Evolutionary conservation across 2,797 vertebrate genomes (phyloP).

Genomic region (Micromesistius poutassou): DNA sequence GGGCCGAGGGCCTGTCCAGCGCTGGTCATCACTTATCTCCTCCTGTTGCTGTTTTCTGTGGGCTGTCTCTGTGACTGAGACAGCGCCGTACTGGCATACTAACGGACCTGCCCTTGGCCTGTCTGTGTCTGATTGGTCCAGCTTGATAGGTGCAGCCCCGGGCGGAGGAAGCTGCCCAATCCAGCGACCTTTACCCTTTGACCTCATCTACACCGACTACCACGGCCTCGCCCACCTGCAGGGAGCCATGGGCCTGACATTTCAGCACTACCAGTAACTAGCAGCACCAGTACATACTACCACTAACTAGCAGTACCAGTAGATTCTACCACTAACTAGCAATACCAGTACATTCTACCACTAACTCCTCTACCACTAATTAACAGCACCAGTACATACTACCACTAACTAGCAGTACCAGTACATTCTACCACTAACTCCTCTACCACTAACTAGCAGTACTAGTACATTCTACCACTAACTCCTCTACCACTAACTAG

Average conservation of each 20-base stretch:
- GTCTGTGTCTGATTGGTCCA: slow-evolving; percentile 38
- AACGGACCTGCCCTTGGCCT: neutral
- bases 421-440: neutral
- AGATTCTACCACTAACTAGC: slow-evolving; percentile 55
- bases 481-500: neutral
- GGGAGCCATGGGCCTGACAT: slow-evolving; percentile 70
- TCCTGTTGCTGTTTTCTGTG: neutral
- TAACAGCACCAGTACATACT: slow-evolving; percentile 24
- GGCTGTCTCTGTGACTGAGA: no score
- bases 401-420: slow-evolving; percentile 45
- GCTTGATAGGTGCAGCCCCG: slow-evolving; percentile 69
- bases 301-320: no score
- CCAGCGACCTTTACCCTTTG: slow-evolving; percentile 66
- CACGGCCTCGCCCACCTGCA: slow-evolving; percentile 69
- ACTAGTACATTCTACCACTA: neutral
- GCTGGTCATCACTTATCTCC: neutral
- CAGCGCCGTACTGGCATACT: neutral
- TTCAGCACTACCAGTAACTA: slow-evolving; percentile 64
- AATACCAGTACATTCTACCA: neutral
- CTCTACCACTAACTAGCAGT: neutral
- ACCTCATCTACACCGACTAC: slow-evolving; percentile 75
- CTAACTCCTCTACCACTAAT: neutral
- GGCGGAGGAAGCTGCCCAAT: slow-evolving; percentile 72
- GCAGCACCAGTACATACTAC: neutral
- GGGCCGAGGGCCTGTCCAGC: no score